Base-by-base conservation (phyloP, 2,797 vertebrate species). In the Iguana delicatissima region DNA sequence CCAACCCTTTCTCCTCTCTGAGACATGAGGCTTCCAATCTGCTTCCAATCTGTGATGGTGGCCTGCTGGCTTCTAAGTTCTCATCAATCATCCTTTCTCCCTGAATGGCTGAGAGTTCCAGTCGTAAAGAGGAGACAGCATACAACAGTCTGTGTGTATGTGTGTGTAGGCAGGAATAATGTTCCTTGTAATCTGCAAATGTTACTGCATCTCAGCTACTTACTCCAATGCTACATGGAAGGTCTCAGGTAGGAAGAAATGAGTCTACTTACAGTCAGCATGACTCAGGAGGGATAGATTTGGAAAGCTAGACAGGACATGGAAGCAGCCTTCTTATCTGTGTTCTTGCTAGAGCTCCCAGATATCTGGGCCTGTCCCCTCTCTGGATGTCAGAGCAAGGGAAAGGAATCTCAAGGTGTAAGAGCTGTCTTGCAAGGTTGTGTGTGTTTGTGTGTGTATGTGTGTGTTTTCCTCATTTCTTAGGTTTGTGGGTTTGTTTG, bases 11-110 rank as follows among this genome's bases (percentile, higher is more conserved):
- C 67, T 76, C 12, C 7, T 22, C 32, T 18, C 81, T 64, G 69
- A 42, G 50, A 83, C 87, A 77, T 46, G 55, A 82, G 50, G 46
- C 69, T 38, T 64, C 67, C 87, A 92, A 62, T 79, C 84, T 89
- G 88, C 72, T 92, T 83, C 83, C 80, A 87, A 83, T 87, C 87
- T 92, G 80, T 46, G 57, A 69, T 83, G 50, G 79, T 35, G 6
- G 85, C 90, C 85, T 84, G 81, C 59, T 84, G 90, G 59, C 85
- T 87, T 84, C 72, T 79, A 46, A 67, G 35, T 62, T 77, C 80
- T 80, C 80, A 77, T 83, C 55, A 64, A 77, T 77, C 79, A 77
- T 57, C n/a, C 26, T 12, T 2, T 52, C 7, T 38, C 29, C 59
- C 46, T 67, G 13, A 74, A 87, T 38, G 62, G 73, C 46, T 77